Base-by-base conservation (phyloP, 1,140 invertebrate species). In the Heliconius hewitsoni region DNA sequence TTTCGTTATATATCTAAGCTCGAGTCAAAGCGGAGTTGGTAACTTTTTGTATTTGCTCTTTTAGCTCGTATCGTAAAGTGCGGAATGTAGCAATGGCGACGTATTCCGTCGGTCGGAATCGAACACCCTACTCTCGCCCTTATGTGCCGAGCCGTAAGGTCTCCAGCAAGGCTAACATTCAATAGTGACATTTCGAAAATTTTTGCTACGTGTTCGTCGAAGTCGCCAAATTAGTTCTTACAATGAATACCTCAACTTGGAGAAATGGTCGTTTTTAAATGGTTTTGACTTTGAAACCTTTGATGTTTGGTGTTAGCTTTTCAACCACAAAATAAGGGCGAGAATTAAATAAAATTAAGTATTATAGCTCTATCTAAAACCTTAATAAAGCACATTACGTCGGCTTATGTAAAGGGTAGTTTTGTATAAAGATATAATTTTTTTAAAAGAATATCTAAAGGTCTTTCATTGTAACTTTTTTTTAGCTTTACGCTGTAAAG, bases 181-280 rank as follows among this genome's bases (percentile, higher is more conserved):
- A 18, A 66, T 30, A 74, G 37, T 71, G 39, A 77, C 73, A 55
- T 72, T 74, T 66, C 66, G 34, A 75, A 55, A 55, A 27, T 75
- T 52, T 66, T 75, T 52, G 55, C 57, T 66, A 76, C 74, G 57
- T 71, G 71, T 79, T 79, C 77, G 81, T 73, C 76, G 74, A 82
- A 82, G 71, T 79, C 42, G 81, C 78, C 46, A 77, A 79, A 79
- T 82, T 79, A 79, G 81, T 82, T 82, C 79, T 82, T 82, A 73
- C 71, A 16, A 39, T 55, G 73, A 71, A 82, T 77, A 70, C 74
- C 79, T 74, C 70, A 50, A 3, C 30, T 55, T 34, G 50, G 74
- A 39, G 78, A 80, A 76, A 76, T 76, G 57, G n/a, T 66, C 11
- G 34, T 30, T 66, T 66, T 70, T 46, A 66, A 23, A 39, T 23